These are phyloP conservation scores for Drosophila leonis DNA, from an alignment of 2,888 invertebrate species.

Conservation along the genomic window DNA sequence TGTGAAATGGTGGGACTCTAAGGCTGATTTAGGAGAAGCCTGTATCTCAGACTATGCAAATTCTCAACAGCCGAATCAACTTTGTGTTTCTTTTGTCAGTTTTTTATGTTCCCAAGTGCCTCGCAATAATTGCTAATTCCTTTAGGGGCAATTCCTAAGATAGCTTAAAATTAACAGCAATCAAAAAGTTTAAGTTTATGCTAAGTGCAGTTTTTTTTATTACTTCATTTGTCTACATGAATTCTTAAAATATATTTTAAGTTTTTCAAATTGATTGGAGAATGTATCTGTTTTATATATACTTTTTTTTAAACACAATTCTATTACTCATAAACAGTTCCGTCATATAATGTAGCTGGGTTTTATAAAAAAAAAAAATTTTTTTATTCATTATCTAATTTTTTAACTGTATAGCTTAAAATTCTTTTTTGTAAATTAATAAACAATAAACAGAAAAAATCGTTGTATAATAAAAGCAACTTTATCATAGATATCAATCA, in stretches of 20 bases:
- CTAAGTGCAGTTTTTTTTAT: neutral
- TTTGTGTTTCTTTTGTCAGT: constrained; percentile 15
- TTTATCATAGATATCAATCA: too few relatives aligned
- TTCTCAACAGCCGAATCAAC: constrained; percentile 14
- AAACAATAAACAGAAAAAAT: too few relatives aligned
- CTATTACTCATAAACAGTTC: too few relatives aligned
- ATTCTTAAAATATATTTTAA: neutral
- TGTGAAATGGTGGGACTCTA: constrained; percentile 54
- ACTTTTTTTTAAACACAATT: too few relatives aligned
- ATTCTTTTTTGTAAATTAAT: too few relatives aligned
- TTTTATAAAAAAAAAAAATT: too few relatives aligned
- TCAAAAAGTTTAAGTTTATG: constrained; percentile 1
- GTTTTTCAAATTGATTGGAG: neutral
- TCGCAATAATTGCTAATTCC: constrained; percentile 1
- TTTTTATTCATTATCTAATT: too few relatives aligned
- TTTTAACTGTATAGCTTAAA: too few relatives aligned
- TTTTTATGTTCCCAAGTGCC: neutral
- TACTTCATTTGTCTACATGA: neutral
- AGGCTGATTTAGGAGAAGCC: constrained; percentile 63
- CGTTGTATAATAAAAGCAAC: too few relatives aligned
- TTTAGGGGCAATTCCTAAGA: neutral
- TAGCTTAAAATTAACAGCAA: neutral
- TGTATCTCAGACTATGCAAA: constrained; percentile 35
- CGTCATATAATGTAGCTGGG: too few relatives aligned
- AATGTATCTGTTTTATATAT: neutral